Conservation (phyloP, 2,888 invertebrate species). For the Dasysyrphus albostriatus region DNA sequence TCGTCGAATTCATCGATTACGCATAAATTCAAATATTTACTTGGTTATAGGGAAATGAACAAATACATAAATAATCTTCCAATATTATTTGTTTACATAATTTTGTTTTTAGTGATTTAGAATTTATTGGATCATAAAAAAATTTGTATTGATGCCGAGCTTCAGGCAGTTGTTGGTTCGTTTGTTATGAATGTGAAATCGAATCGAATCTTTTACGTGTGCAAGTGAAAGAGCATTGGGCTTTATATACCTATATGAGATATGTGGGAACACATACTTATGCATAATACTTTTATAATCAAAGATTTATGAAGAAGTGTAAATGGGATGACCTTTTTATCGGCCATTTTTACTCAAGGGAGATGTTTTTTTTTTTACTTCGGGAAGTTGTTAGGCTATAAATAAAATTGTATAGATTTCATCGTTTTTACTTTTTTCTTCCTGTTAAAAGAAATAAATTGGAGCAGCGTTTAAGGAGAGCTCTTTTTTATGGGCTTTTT, state of each 20-base stretch:
- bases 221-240: constrained; percentile 9
- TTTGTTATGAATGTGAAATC: not conserved
- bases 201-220: constrained; percentile 27
- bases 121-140: constrained; percentile 55
- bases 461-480: not conserved
- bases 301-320: constrained; percentile 27
- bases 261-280: not conserved
- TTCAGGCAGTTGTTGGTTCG: constrained; percentile 16
- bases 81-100: constrained; percentile 19
- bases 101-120: constrained; percentile 44
- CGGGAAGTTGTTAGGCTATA: constrained; percentile 33
- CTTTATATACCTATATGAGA: not conserved
- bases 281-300: constrained; percentile 23
- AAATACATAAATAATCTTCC: constrained; percentile 31
- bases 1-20: constrained; percentile 44
- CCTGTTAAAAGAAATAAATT: not conserved
- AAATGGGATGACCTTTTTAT: constrained; percentile 37
- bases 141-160: constrained; percentile 4
- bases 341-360: constrained; percentile 20
- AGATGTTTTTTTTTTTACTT: constrained; percentile 9
- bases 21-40: constrained; percentile 19
- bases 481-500: constrained; percentile 18
- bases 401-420: constrained; percentile 28
- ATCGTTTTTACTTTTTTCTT: not conserved
- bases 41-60: constrained; percentile 14